Percentiles rank a stretch among this genome's conserved stretches.
Conservation (phyloP, 2,797 vertebrate genomes). For the Sebastes hopkinsi region DNA sequence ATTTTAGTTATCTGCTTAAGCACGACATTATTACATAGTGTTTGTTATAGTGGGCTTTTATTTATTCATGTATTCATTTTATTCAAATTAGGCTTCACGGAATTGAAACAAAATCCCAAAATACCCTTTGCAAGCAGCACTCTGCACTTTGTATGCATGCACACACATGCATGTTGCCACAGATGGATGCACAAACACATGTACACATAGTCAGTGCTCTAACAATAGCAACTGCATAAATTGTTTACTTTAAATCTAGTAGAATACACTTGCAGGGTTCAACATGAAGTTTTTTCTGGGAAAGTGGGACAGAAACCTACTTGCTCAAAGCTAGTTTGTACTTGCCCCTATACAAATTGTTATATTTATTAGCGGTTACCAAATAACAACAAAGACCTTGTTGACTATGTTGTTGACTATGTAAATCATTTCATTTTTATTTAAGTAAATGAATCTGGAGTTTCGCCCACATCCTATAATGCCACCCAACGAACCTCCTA, state of each 20-base stretch:
- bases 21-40: neutral
- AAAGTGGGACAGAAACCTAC: no score
- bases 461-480: no score
- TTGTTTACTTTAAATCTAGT: neutral
- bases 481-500: no score
- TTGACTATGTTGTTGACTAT: no score
- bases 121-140: neutral
- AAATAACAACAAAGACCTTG: no score
- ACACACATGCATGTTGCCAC: neutral
- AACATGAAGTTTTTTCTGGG: no score
- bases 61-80: slow-evolving; percentile 52
- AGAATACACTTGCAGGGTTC: neutral
- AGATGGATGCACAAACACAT: neutral
- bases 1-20: neutral
- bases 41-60: slow-evolving; percentile 13
- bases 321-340: no score
- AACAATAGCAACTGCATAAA: neutral
- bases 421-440: no score
- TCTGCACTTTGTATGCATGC: neutral
- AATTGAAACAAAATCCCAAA: neutral
- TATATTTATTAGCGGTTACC: no score
- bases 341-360: no score
- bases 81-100: slow-evolving; percentile 3
- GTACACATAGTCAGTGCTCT: neutral
- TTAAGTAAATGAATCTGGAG: no score